phyloP scores from a whole-genome alignment of 2,113 vertebrate genomes.

The Gulo gulo region DNA sequence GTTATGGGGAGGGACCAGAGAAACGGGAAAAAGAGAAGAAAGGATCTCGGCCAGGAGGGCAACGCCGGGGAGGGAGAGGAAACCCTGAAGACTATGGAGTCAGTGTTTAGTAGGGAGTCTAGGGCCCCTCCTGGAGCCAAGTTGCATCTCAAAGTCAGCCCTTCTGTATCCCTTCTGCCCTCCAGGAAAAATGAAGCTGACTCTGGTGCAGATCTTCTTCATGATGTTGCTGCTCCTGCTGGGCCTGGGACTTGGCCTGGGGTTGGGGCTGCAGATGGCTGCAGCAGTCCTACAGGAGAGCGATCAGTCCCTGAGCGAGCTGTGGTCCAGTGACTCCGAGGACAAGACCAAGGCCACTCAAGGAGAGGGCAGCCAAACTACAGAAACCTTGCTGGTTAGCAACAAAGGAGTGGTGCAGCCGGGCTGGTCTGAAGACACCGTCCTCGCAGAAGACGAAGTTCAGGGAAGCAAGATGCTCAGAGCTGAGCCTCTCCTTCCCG shows the following conservation, averaged over 20 bases:
- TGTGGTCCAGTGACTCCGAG: constrained; percentile 60
- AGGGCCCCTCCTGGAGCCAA: neutral
- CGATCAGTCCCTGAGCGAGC: constrained; percentile 35
- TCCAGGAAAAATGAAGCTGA: constrained; percentile 67
- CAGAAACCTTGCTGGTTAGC: neutral
- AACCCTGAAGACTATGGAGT: neutral
- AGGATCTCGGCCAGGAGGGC: neutral
- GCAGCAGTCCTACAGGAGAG: constrained; percentile 42
- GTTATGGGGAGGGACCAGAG: neutral
- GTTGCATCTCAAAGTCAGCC: neutral
- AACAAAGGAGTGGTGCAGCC: neutral
- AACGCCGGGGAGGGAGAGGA: neutral
- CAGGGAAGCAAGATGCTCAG: neutral
- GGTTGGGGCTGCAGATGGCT: constrained; percentile 63
- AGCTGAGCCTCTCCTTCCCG: neutral
- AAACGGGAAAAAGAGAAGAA: neutral
- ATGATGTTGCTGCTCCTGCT: constrained; percentile 67
- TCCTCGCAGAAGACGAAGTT: constrained; percentile 43
- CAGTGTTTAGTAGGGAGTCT: neutral
- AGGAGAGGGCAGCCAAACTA: neutral
- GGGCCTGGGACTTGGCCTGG: constrained; percentile 66
- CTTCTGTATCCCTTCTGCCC: neutral
- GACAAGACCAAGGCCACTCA: neutral
- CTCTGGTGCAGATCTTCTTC: constrained; percentile 51
- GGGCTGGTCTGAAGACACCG: constrained; percentile 22